These are phyloP conservation scores for Oryzias curvinotus DNA, from an alignment of 2,113 vertebrate genomes.

Conservation along the genomic window DNA sequence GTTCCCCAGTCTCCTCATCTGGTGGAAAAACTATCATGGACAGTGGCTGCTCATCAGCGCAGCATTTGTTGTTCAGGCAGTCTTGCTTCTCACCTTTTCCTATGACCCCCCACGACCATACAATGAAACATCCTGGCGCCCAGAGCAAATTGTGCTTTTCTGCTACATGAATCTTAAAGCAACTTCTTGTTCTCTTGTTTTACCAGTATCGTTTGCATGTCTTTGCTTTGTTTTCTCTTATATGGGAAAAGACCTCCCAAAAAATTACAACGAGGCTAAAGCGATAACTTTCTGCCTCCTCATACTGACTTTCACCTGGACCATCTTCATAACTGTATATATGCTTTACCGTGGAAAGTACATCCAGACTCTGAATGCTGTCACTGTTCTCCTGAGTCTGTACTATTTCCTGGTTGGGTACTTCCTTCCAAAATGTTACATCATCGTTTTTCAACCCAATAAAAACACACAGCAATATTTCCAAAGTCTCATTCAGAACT, in stretches of 20 bases:
- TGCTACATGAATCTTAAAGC: slow-evolving; percentile 44
- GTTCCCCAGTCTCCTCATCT: slow-evolving; percentile 69
- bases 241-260: slow-evolving; percentile 87
- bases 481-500: slow-evolving; percentile 83
- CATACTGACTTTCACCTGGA: slow-evolving; percentile 79
- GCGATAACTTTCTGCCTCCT: slow-evolving; percentile 85
- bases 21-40: slow-evolving; percentile 80
- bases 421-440: slow-evolving; percentile 83
- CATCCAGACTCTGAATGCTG: slow-evolving; percentile 51
- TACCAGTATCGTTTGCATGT: slow-evolving; percentile 60
- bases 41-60: slow-evolving; percentile 73
- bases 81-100: slow-evolving; percentile 57
- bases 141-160: slow-evolving; percentile 72
- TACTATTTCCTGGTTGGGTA: slow-evolving; percentile 77
- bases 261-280: slow-evolving; percentile 90
- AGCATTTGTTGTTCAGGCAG: slow-evolving; percentile 59
- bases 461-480: slow-evolving; percentile 84
- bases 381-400: slow-evolving; percentile 69
- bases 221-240: slow-evolving; percentile 86
- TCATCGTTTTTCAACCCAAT: slow-evolving; percentile 80
- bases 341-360: slow-evolving; percentile 69
- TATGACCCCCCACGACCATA: slow-evolving; percentile 56
- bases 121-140: slow-evolving; percentile 52
- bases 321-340: slow-evolving; percentile 63
- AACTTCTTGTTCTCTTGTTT: neutral